Percentiles rank a stretch among this genome's conserved stretches.
Conservation (phyloP, 2,113 vertebrate species). For the Prolemur simus region DNA sequence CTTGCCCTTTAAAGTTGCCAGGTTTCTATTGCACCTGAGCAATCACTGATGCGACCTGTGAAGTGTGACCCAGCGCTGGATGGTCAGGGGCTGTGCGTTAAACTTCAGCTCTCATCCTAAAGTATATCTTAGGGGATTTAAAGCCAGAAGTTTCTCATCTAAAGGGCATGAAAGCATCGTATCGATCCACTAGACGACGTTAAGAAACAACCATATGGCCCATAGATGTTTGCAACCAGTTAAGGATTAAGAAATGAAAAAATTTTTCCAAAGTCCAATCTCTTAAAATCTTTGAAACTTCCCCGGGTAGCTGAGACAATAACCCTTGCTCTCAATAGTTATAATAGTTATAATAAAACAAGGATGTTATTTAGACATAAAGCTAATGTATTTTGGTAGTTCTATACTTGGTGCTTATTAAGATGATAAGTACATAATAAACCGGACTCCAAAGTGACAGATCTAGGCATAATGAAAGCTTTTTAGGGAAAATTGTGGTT, state of each 20-base stretch:
- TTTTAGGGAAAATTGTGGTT: neutral
- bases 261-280: neutral
- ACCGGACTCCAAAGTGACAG: neutral
- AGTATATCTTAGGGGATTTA: constrained; percentile 43
- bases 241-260: constrained; percentile 18
- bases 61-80: neutral
- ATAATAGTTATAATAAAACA: neutral
- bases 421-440: constrained; percentile 22
- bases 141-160: constrained; percentile 56
- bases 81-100: neutral
- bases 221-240: constrained; percentile 3
- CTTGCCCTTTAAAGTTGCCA: constrained; percentile 35
- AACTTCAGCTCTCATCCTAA: constrained; percentile 49
- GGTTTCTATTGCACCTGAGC: constrained; percentile 30
- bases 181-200: constrained; percentile 34
- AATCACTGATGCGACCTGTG: constrained; percentile 48
- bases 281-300: constrained; percentile 50
- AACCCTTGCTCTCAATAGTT: neutral
- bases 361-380: neutral
- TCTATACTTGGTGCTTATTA: neutral
- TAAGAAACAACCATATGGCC: constrained; percentile 11
- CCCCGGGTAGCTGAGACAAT: neutral
- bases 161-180: constrained; percentile 40
- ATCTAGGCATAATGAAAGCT: neutral
- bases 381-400: neutral